Evolutionary conservation across 1,140 invertebrate genomes (phyloP).

Genomic region (Dermatophagoides farinae): DNA sequence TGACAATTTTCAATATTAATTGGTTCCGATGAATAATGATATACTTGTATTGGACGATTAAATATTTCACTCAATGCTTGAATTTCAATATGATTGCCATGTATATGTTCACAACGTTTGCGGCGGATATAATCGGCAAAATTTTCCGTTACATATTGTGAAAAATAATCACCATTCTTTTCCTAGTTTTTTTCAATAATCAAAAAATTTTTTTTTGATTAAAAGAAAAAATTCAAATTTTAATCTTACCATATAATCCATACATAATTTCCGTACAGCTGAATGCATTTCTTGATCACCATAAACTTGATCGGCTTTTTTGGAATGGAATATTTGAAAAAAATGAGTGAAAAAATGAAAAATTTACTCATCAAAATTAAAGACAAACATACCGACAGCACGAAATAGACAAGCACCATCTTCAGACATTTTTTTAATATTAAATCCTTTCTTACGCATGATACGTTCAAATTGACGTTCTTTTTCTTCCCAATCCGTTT

Average conservation of each 20-base stretch:
- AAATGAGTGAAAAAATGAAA: constrained; percentile 4
- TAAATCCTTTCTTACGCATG: constrained; percentile 48
- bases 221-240: constrained; percentile 5
- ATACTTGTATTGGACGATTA: constrained; percentile 76
- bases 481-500: constrained; percentile 29
- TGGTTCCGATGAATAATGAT: constrained; percentile 57
- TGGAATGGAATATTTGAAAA: no score
- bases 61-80: constrained; percentile 84
- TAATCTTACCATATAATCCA: constrained; percentile 69
- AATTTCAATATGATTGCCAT: constrained; percentile 84
- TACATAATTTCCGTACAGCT: constrained; percentile 60
- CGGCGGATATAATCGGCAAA: constrained; percentile 63
- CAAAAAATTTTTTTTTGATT: constrained; percentile 18
- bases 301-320: constrained; percentile 73
- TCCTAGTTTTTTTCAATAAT: constrained; percentile 36
- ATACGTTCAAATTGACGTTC: constrained; percentile 48
- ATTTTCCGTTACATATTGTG: constrained; percentile 81
- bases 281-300: constrained; percentile 81
- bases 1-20: constrained; percentile 65
- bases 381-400: constrained; percentile 37
- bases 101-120: constrained; percentile 52
- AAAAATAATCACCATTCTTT: constrained; percentile 71
- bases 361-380: constrained; percentile 16
- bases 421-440: constrained; percentile 69
- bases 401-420: constrained; percentile 84